phyloP scores from a whole-genome alignment of 2,888 invertebrate species.

The Lithophane leautieri region DNA sequence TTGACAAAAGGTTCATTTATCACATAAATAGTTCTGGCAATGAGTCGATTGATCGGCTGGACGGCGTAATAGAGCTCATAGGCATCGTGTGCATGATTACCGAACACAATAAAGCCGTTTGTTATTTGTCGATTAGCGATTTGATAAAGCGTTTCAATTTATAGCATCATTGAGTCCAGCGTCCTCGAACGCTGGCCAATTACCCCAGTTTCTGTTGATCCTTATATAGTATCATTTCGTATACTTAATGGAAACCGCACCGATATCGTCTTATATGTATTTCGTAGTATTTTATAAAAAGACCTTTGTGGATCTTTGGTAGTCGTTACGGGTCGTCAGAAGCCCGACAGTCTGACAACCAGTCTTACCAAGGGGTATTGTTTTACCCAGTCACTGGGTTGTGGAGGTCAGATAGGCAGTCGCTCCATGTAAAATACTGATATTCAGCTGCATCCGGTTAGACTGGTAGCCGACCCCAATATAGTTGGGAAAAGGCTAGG shows the following conservation, averaged over 20 bases:
- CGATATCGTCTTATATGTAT: conserved; percentile 27
- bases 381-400: too few species aligned
- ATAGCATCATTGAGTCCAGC: conserved; percentile 82
- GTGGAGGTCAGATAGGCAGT: too few species aligned
- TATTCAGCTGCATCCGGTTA: too few species aligned
- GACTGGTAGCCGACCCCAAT: too few species aligned
- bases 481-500: too few species aligned
- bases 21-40: conserved; percentile 70
- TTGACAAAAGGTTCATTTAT: conserved; percentile 61
- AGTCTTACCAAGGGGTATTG: too few species aligned
- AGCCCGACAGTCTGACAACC: too few species aligned
- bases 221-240: conserved; percentile 67
- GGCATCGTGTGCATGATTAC: conserved; percentile 73
- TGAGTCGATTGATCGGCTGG: conserved; percentile 71
- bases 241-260: conserved; percentile 51
- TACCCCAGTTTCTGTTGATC: conserved; percentile 78
- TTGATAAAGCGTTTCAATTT: conserved; percentile 87
- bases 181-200: conserved; percentile 77
- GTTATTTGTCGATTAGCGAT: conserved; percentile 83
- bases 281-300: conserved; percentile 26
- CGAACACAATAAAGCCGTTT: conserved; percentile 79
- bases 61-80: conserved; percentile 73
- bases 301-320: too few species aligned
- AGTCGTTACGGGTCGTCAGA: too few species aligned
- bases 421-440: too few species aligned